Base-by-base conservation (phyloP, 2,113 vertebrate species). In the Tychaedon coryphoeus region DNA sequence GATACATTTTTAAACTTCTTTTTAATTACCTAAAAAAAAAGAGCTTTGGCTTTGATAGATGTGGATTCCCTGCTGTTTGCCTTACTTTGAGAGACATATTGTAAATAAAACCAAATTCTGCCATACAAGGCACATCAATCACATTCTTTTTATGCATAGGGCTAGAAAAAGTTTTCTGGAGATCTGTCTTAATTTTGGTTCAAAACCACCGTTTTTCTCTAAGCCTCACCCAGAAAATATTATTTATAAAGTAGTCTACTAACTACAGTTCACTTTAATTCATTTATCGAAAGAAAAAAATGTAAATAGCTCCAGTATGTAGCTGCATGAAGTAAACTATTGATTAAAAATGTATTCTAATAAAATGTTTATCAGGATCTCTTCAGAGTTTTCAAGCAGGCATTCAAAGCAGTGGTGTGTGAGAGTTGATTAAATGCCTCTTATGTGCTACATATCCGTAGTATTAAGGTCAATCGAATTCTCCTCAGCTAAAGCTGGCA, bases 381-480 rank as follows among this genome's bases (percentile, higher is more conserved):
- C 62, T 61, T 75, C 40, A 57, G 71, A 67, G 33, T 86, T 93
- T 92, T 80, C 54, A 72, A 91, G 67, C 34, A 90, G 74, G 12
- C 40, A 86, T 88, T 86, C 62, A 88, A 91, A 83, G 54, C 36
- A 90, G 36, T 76, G 31, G 54, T 88, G 72, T 86, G 71, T 86
- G n/a, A 85, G 71, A 77, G 71, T 83, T 88, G 84, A 86, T 86
- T 93, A 92, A 67, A 66, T 76, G 76, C 36, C 50, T 91, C 82
- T 95, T 51, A 90, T 28, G 31, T 54, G 62, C 64, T 58, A 74
- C 23, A 54, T 77, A 73, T 53, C 60, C 56, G 0, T 38, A 91
- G 62, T 91, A 92, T 91, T 95, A 86, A 93, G 89, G 83, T 94
- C 80, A 95, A 42, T 12, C 19, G 7, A 89, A 94, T 95, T 89